Conservation (phyloP, 2,888 invertebrate genomes). For the Omphaloscelis lunosa region DNA sequence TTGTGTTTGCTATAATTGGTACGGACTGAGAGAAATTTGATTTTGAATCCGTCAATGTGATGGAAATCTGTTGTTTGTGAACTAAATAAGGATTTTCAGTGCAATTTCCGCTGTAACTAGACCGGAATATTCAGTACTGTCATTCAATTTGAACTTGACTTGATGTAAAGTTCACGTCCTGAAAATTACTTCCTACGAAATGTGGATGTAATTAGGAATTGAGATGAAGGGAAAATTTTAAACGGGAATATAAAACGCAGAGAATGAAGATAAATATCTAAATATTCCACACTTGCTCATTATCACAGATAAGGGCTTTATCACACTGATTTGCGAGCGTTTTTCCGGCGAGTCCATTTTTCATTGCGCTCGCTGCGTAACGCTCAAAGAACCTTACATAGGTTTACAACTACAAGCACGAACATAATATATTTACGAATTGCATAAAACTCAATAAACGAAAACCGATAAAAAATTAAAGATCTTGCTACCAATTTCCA, state of each 20-base stretch:
- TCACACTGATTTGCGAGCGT: too few relatives aligned
- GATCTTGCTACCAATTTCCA: background rate
- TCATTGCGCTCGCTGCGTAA: background rate
- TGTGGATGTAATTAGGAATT: background rate
- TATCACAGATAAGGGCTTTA: background rate
- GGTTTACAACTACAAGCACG: background rate
- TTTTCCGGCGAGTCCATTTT: too few relatives aligned
- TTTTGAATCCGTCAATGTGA: constrained; percentile 49
- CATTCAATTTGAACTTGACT: background rate
- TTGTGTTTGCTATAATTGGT: constrained; percentile 69
- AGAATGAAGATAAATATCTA: background rate
- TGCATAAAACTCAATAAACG: background rate
- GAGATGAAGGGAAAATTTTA: background rate
- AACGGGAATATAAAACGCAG: too few relatives aligned
- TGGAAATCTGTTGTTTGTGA: constrained; percentile 34
- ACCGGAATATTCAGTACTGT: constrained; percentile 4
- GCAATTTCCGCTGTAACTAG: constrained; percentile 16
- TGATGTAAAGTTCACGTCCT: background rate
- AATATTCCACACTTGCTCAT: background rate
- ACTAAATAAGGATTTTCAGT: constrained; percentile 9
- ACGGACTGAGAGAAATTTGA: constrained; percentile 63
- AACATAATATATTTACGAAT: background rate
- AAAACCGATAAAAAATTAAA: background rate
- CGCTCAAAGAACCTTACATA: too few relatives aligned
- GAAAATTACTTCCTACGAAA: background rate